Conservation (phyloP, 2,888 invertebrate genomes). For the Anodontia alba region DNA sequence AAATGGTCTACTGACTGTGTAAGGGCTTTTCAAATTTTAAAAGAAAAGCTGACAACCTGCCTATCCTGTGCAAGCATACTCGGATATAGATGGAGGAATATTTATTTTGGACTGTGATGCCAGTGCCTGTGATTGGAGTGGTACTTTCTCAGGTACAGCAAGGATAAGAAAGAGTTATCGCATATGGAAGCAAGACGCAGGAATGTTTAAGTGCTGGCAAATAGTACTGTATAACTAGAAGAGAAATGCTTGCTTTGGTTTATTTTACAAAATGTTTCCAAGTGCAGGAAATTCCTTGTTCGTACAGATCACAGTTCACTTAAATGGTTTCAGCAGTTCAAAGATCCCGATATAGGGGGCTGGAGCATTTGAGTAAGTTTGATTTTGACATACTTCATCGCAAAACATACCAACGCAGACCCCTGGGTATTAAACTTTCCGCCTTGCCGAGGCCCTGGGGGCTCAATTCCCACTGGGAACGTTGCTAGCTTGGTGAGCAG, state of each 20-base stretch:
- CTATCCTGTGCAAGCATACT: slow-evolving; percentile 48
- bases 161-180: too few species aligned
- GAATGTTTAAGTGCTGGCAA: slow-evolving; percentile 38
- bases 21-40: background rate
- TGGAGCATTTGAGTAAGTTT: slow-evolving; percentile 43
- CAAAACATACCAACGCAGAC: slow-evolving; percentile 40
- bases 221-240: slow-evolving; percentile 52
- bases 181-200: slow-evolving; percentile 48
- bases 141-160: slow-evolving; percentile 56
- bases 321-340: slow-evolving; percentile 53
- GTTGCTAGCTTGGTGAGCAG: too few species aligned
- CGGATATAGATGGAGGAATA: slow-evolving; percentile 29
- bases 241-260: too few species aligned
- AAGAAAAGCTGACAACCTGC: slow-evolving; percentile 25
- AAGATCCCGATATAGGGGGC: slow-evolving; percentile 50
- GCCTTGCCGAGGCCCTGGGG: too few species aligned
- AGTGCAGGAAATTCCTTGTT: slow-evolving; percentile 43
- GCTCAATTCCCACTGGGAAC: too few species aligned
- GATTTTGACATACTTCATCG: slow-evolving; percentile 49
- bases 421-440: too few species aligned
- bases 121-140: slow-evolving; percentile 58
- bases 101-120: slow-evolving; percentile 66
- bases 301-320: too few species aligned
- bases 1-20: background rate
- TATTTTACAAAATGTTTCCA: slow-evolving; percentile 59